Conservation (phyloP, 1,140 invertebrate species). For the Musca vetustissima region DNA sequence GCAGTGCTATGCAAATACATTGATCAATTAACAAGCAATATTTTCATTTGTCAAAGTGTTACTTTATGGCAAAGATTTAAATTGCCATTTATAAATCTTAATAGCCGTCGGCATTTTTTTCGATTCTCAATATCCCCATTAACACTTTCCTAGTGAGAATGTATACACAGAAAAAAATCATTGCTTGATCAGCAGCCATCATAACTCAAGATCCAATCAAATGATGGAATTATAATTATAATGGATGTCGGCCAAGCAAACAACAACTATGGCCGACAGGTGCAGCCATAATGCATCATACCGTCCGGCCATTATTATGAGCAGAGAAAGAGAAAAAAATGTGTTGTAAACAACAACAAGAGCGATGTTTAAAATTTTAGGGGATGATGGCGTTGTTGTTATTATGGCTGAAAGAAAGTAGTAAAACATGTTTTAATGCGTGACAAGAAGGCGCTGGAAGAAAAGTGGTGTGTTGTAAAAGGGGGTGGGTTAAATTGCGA, state of each 20-base stretch:
- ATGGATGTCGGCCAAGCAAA: constrained; percentile 33
- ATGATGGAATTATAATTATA: constrained; percentile 51
- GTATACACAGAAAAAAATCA: too few relatives aligned
- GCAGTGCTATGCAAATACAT: constrained; percentile 43
- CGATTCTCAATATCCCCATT: background rate
- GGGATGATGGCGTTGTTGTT: too few relatives aligned
- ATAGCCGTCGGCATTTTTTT: constrained; percentile 32
- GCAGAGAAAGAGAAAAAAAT: background rate
- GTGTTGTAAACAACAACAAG: background rate
- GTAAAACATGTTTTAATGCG: too few relatives aligned
- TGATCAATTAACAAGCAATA: constrained; percentile 55
- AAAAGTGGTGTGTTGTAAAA: too few relatives aligned
- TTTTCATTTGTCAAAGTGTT: constrained; percentile 54
- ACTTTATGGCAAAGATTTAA: constrained; percentile 45
- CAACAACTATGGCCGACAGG: constrained; percentile 51
- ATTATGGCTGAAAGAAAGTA: too few relatives aligned
- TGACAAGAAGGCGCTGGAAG: too few relatives aligned
- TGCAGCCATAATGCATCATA: constrained; percentile 38
- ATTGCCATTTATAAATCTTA: too few relatives aligned
- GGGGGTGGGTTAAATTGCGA: too few relatives aligned
- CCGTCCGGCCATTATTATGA: background rate
- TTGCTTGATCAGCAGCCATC: constrained; percentile 24
- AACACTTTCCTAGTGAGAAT: too few relatives aligned
- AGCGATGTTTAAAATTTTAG: background rate
- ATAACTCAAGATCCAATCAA: background rate